Conservation (phyloP, 2,113 vertebrate genomes). For the Oryzias javanicus region DNA sequence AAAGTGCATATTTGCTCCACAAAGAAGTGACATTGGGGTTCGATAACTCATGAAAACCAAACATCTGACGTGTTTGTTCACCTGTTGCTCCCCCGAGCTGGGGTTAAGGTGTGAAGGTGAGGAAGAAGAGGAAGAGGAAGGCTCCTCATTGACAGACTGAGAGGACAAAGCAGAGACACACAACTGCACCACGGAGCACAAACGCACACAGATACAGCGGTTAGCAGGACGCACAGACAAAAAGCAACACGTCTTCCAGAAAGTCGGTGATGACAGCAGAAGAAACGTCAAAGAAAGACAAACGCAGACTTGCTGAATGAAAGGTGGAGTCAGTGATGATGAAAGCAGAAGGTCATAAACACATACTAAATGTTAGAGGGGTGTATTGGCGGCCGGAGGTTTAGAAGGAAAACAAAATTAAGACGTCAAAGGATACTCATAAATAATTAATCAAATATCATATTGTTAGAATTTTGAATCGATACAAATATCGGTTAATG, state of each 20-base stretch:
- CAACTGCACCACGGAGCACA: background rate
- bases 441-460: no score
- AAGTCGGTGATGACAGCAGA: background rate
- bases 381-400: no score
- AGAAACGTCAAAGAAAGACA: background rate
- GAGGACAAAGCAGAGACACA: slow-evolving; percentile 79
- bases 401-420: no score
- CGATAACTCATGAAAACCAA: background rate
- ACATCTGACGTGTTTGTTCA: slow-evolving; percentile 37
- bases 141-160: slow-evolving; percentile 88
- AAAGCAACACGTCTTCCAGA: background rate
- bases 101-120: slow-evolving; percentile 74
- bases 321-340: background rate
- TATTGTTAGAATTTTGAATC: no score
- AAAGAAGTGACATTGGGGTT: background rate
- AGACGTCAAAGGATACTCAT: no score
- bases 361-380: no score
- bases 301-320: background rate
- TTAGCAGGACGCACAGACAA: background rate
- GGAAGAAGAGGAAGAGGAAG: slow-evolving; percentile 69
- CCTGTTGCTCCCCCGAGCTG: slow-evolving; percentile 43
- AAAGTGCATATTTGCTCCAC: background rate
- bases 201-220: background rate
- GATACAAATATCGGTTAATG: no score
- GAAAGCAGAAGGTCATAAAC: background rate